Percentiles rank a stretch among this genome's conserved stretches.
These are phyloP conservation scores for Drosophila littoralis DNA, from an alignment of 1,140 invertebrate species.

Conservation along the genomic window DNA sequence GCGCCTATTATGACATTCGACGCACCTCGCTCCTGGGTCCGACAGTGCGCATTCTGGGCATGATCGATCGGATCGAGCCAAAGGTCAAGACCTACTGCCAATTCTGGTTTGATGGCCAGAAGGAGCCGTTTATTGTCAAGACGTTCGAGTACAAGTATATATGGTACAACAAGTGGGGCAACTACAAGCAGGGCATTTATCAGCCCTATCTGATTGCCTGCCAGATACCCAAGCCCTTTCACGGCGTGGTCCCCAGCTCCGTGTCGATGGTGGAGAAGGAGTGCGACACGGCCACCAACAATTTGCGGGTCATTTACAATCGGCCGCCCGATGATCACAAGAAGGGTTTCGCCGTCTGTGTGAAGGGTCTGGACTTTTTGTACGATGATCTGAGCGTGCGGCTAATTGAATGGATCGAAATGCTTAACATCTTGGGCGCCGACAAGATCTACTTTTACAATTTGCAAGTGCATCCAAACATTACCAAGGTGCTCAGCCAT, in stretches of 20 bases:
- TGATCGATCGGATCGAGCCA: conserved; percentile 95
- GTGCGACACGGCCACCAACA: conserved; percentile 94
- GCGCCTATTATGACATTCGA: conserved; percentile 94
- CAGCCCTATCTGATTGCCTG: conserved; percentile 96
- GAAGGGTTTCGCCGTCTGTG: conserved; percentile 96
- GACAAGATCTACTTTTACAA: conserved; percentile 97
- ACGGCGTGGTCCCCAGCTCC: conserved; percentile 90
- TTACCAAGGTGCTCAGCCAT: conserved; percentile 93
- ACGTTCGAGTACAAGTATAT: conserved; percentile 96
- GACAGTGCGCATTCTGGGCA: conserved; percentile 93
- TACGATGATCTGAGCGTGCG: conserved; percentile 95
- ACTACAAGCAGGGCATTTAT: conserved; percentile 95
- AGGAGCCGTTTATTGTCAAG: conserved; percentile 91
- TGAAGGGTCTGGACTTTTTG: conserved; percentile 96
- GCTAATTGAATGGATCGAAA: conserved; percentile 97
- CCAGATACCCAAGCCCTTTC: conserved; percentile 91
- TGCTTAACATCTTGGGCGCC: conserved; percentile 93
- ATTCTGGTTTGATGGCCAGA: conserved; percentile 94
- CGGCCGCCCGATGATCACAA: conserved; percentile 88
- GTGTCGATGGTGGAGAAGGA: conserved; percentile 94
- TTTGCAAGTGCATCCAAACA: conserved; percentile 95
- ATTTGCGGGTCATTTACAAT: conserved; percentile 94
- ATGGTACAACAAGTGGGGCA: conserved; percentile 97
- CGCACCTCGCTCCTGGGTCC: conserved; percentile 91
- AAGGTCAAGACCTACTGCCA: conserved; percentile 93